Evolutionary conservation across 2,113 vertebrate species (phyloP).

Genomic region (Clinocottus analis): DNA sequence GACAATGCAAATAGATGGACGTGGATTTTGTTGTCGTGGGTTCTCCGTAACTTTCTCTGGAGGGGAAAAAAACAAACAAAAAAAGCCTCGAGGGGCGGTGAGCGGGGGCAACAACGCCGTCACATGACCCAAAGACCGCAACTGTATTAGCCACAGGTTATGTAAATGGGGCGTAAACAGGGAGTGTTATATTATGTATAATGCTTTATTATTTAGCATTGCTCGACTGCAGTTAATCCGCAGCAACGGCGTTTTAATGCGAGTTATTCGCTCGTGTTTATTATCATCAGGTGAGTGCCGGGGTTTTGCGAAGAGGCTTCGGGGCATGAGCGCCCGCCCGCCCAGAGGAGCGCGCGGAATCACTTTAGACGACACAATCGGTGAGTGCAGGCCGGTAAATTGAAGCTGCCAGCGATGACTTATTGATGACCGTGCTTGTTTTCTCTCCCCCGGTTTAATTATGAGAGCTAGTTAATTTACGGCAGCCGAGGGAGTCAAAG

Average conservation of each 20-base stretch:
- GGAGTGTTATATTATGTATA: background rate
- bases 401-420: slow-evolving; percentile 71
- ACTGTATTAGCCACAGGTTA: slow-evolving; percentile 44
- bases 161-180: slow-evolving; percentile 45
- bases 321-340: slow-evolving; percentile 14
- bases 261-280: slow-evolving; percentile 36
- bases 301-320: slow-evolving; percentile 31
- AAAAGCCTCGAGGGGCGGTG: too few species aligned
- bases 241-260: slow-evolving; percentile 36
- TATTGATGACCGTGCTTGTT: slow-evolving; percentile 79
- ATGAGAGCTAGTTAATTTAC: slow-evolving; percentile 77
- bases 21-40: slow-evolving; percentile 32
- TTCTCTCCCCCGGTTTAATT: slow-evolving; percentile 79
- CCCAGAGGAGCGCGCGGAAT: slow-evolving; percentile 51
- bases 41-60: too few species aligned
- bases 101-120: slow-evolving; percentile 43
- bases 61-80: too few species aligned
- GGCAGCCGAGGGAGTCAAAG: slow-evolving; percentile 54
- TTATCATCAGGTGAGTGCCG: slow-evolving; percentile 56
- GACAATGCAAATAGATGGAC: slow-evolving; percentile 76
- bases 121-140: slow-evolving; percentile 5
- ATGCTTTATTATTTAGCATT: slow-evolving; percentile 39
- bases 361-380: slow-evolving; percentile 64
- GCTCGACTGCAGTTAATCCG: slow-evolving; percentile 40
- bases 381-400: slow-evolving; percentile 48